Conservation (phyloP, 2,888 invertebrate genomes). For the Antheraea yamamai region DNA sequence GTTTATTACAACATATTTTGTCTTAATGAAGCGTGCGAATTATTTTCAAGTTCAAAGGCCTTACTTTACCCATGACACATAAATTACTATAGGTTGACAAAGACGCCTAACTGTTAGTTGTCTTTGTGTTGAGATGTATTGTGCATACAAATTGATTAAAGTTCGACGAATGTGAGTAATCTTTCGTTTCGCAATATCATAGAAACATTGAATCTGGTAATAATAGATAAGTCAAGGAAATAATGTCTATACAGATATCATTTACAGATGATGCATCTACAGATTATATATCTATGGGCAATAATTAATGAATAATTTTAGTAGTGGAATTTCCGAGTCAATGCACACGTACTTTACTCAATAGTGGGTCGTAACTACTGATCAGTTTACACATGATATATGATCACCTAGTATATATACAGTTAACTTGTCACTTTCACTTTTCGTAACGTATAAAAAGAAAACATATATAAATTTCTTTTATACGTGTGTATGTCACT, state of each 20-base stretch:
- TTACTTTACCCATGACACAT: conserved; percentile 53
- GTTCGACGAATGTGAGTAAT: conserved; percentile 52
- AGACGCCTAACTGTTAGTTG: conserved; percentile 40
- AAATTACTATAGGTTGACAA: conserved; percentile 54
- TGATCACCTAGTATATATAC: not conserved
- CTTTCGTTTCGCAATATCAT: conserved; percentile 42
- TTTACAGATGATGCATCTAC: too few relatives aligned
- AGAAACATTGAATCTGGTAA: not conserved
- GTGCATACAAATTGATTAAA: conserved; percentile 49
- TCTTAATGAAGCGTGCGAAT: not conserved
- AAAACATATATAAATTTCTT: not conserved
- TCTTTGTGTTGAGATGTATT: conserved; percentile 45
- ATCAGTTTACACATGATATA: not conserved
- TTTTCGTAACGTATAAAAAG: not conserved
- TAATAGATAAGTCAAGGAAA: not conserved
- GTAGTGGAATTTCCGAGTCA: not conserved
- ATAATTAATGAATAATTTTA: not conserved
- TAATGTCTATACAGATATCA: not conserved
- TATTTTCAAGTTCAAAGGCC: conserved; percentile 33
- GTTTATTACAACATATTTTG: not conserved
- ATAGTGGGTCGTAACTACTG: not conserved
- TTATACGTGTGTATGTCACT: too few relatives aligned
- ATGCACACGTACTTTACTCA: not conserved
- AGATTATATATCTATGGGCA: too few relatives aligned
- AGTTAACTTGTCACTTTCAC: conserved; percentile 1